These are phyloP conservation scores for Silurus lanzhouensis DNA, from an alignment of 2,797 vertebrate genomes.

Conservation along the genomic window DNA sequence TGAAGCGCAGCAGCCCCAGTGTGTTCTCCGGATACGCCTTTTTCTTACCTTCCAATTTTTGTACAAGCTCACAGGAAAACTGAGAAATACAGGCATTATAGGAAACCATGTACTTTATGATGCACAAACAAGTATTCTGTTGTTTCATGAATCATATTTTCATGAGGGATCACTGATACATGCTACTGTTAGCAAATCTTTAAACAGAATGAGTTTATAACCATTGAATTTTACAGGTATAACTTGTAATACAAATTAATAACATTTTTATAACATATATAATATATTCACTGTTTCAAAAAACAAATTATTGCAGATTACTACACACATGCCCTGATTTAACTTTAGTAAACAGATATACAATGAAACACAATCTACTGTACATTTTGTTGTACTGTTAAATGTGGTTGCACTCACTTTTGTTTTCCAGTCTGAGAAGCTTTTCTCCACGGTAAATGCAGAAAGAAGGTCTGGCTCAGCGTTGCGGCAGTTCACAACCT, in stretches of 20 bases:
- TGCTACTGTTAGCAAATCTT: not conserved
- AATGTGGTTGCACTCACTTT: constrained; percentile 50
- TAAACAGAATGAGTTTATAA: not conserved
- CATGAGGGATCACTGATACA: not conserved
- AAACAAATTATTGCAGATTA: not conserved
- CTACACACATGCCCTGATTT: not conserved
- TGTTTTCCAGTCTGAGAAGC: constrained; percentile 61
- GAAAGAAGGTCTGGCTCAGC: constrained; percentile 46
- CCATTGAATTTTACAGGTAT: not conserved
- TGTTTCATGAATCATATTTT: not conserved
- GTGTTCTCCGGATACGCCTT: constrained; percentile 56
- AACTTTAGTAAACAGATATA: not conserved
- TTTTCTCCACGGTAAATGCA: constrained; percentile 37
- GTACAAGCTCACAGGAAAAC: constrained; percentile 57
- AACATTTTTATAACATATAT: no score
- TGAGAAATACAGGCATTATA: constrained; percentile 35
- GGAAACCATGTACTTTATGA: not conserved
- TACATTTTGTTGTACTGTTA: no score
- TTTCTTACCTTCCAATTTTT: constrained; percentile 55
- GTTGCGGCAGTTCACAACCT: constrained; percentile 46
- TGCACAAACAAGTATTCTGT: not conserved
- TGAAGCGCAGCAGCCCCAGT: constrained; percentile 64
- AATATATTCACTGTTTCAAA: not conserved
- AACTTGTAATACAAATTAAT: not conserved
- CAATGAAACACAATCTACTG: not conserved